Conservation (phyloP, 2,888 invertebrate species). For the Monochamus alternatus region DNA sequence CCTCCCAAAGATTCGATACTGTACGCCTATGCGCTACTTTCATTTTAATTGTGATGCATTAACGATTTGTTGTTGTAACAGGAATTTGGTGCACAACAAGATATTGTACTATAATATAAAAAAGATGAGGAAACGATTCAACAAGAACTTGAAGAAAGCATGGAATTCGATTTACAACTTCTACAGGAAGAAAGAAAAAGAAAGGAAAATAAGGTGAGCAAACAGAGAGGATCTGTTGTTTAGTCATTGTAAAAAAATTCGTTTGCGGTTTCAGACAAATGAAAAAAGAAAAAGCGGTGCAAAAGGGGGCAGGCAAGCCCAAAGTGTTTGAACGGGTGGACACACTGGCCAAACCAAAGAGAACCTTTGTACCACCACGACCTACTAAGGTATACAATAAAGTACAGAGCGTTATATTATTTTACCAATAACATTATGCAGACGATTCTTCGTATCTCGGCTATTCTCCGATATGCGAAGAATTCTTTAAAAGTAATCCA, state of each 20-base stretch:
- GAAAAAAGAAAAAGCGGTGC: conserved; percentile 33
- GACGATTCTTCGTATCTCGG: neutral
- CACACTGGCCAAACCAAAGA: conserved; percentile 11
- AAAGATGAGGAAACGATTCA: conserved; percentile 45
- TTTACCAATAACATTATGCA: too few relatives aligned
- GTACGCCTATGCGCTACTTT: too few relatives aligned
- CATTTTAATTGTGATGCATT: too few relatives aligned
- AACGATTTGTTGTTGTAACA: conserved; percentile 10
- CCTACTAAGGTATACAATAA: conserved; percentile 16
- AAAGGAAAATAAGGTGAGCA: conserved; percentile 50
- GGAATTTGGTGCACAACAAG: conserved; percentile 50
- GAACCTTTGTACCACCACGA: neutral
- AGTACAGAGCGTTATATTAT: neutral
- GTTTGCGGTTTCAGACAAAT: conserved; percentile 34
- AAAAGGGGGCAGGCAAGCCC: conserved; percentile 38
- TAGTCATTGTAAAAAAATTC: conserved; percentile 34
- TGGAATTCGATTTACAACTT: conserved; percentile 61
- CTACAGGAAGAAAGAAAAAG: conserved; percentile 56
- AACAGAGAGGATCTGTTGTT: neutral
- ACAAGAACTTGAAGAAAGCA: conserved; percentile 46
- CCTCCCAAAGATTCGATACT: too few relatives aligned
- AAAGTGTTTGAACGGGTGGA: neutral
- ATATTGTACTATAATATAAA: conserved; percentile 35
- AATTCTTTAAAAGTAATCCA: too few relatives aligned
- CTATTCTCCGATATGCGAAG: neutral